phyloP scores from a whole-genome alignment of 2,113 vertebrate genomes.

The Scomber scombrus region DNA sequence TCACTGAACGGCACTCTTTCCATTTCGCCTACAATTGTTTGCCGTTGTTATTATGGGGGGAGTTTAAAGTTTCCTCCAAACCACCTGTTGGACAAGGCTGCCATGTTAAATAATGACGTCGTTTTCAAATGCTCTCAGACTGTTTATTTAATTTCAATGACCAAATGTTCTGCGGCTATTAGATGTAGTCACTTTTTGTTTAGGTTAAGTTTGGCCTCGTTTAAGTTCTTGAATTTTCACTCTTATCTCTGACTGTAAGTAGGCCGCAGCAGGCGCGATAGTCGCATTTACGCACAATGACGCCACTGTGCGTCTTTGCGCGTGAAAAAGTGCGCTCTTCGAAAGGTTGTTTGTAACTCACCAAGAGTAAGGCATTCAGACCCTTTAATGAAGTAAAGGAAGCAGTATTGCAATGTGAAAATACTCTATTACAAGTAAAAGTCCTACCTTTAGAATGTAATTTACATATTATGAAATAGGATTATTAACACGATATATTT shows the following conservation, averaged over 20 bases:
- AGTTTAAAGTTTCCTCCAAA: conserved; percentile 37
- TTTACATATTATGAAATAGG: no score
- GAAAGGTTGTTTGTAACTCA: not conserved
- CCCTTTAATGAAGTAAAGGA: not conserved
- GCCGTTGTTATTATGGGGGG: conserved; percentile 3
- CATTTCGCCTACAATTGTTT: not conserved
- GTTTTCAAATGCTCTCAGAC: not conserved
- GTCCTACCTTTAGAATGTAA: no score
- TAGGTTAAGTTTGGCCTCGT: not conserved
- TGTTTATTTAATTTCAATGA: not conserved
- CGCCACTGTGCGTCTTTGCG: conserved; percentile 12
- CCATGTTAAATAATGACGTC: conserved; percentile 1
- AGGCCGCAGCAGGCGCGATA: not conserved
- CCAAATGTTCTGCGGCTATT: not conserved
- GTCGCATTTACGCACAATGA: conserved; percentile 42
- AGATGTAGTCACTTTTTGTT: rapidly evolving
- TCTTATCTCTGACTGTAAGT: not conserved
- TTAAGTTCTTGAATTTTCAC: not conserved
- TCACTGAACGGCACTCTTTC: not conserved
- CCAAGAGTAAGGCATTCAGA: not conserved
- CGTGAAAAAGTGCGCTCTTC: conserved; percentile 1
- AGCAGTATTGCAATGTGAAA: no score
- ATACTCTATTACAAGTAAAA: no score
- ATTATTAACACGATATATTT: no score
- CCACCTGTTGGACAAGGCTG: conserved; percentile 60